Evolutionary conservation across 2,797 vertebrate genomes (phyloP).

Genomic region (Phalanger gymnotis): DNA sequence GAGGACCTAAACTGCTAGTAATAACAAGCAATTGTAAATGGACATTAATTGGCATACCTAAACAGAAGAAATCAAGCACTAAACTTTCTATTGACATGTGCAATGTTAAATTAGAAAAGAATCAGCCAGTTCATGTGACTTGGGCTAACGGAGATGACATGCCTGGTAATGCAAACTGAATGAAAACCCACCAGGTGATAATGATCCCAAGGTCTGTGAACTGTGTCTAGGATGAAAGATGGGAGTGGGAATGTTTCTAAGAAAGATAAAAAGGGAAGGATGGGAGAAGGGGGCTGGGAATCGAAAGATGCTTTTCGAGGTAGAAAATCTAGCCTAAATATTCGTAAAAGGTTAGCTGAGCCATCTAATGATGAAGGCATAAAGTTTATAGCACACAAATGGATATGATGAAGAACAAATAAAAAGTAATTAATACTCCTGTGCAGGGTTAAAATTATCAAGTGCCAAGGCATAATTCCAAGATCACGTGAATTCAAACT

Average conservation of each 20-base stretch:
- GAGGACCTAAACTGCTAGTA: neutral
- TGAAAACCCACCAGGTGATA: neutral
- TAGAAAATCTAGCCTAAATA: conserved; percentile 9
- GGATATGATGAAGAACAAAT: conserved; percentile 23
- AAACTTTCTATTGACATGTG: conserved; percentile 18
- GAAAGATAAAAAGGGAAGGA: conserved; percentile 17
- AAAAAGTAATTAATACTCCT: neutral
- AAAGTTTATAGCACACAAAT: conserved; percentile 9
- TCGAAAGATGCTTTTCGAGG: conserved; percentile 48
- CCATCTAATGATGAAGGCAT: conserved; percentile 23
- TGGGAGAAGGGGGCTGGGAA: conserved; percentile 31
- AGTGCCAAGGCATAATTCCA: neutral
- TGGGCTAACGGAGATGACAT: conserved; percentile 42
- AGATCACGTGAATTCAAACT: conserved; percentile 30
- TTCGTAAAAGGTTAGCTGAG: conserved; percentile 34
- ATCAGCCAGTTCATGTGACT: conserved; percentile 12
- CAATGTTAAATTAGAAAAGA: conserved; percentile 23
- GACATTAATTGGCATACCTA: conserved; percentile 28
- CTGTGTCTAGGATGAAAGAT: conserved; percentile 24
- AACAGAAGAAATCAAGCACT: conserved; percentile 32
- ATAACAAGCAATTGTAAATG: conserved; percentile 38
- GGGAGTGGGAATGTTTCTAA: neutral
- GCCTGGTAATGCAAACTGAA: conserved; percentile 48
- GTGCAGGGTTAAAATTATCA: conserved; percentile 6
- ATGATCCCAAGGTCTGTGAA: conserved; percentile 26